Evolutionary conservation across 2,797 vertebrate genomes (phyloP).

Genomic region (Anguilla pacifica): DNA sequence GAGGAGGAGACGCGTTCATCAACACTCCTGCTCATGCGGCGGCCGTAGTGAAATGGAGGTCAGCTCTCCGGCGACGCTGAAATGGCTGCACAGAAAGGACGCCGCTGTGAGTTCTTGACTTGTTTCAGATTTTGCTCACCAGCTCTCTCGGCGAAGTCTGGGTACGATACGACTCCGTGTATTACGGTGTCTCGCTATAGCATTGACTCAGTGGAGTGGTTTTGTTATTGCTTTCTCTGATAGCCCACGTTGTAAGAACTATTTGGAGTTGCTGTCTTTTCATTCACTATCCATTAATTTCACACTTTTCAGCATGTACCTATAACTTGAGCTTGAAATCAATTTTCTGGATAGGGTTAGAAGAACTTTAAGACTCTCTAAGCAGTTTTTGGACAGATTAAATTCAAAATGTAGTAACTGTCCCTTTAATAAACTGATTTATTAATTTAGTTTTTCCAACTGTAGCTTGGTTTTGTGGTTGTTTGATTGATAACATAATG

Average conservation of each 20-base stretch:
- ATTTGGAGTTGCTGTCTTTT: not conserved
- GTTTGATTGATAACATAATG: not conserved
- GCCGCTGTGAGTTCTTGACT: conserved; percentile 58
- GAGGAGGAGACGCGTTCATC: conserved; percentile 57
- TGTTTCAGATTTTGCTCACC: not conserved
- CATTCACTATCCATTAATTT: not conserved
- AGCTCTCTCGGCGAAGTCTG: conserved; percentile 26
- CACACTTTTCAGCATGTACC: not conserved
- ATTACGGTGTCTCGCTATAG: not conserved
- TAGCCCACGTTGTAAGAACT: not conserved
- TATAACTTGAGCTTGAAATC: not conserved
- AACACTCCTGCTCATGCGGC: conserved; percentile 51
- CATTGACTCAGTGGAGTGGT: not conserved
- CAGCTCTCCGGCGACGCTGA: conserved; percentile 50
- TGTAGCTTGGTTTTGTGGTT: not conserved
- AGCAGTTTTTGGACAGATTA: not conserved
- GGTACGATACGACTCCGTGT: not conserved
- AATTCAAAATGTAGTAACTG: not conserved
- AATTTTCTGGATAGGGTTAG: not conserved
- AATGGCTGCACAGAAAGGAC: conserved; percentile 65
- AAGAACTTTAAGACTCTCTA: not conserved
- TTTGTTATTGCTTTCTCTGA: not conserved
- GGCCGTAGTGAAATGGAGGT: conserved; percentile 37
- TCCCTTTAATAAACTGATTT: not conserved
- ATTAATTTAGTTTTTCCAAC: not conserved